Base-by-base conservation (phyloP, 2,888 invertebrate species). In the Eilema griseolum region DNA sequence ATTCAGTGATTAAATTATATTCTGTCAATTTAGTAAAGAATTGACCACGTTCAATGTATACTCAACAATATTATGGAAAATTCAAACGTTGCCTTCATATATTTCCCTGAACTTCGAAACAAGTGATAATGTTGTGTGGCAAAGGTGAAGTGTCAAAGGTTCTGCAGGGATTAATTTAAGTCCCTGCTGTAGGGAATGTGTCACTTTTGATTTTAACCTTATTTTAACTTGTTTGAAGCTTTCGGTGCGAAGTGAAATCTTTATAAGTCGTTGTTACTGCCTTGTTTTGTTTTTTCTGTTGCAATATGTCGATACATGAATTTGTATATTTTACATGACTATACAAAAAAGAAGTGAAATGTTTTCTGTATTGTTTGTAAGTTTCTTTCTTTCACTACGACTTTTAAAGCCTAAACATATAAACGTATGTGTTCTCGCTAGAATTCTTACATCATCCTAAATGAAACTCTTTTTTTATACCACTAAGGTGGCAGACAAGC, bases 81-180 rank as follows among this genome's bases (percentile, higher is more conserved):
- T 16, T 41, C 41, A 37, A 41, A 20, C 24, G 41, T 62, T 26
- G 37, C 26, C 11, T 20, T 16, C 5, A 41, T 26, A 41, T 20
- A 41, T 41, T 16, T 26, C 24, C 20, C 26, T 41, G 14, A 62
- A 62, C 41, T 62, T 62, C 16, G 20, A 8, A 11, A 16, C 62
- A 41, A 62, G 41, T 24, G 12, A 26, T 41, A 41, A 62, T 41
- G 20, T 41, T 41, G 26, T 26, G 41, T 62, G 24, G 41, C 10
- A 62, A 41, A 62, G 26, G 41, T 62, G 62, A 62, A 41, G 41
- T 24, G 16, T 20, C n/a, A 23, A 28, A 26, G 31, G 60, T 61
- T 46, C 63, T 59, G 64, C 57, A 63, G 37, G 62, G 41, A 62
- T 62, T 24, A 62, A 62, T 52, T 52, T 52, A 52, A 52, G 41